Conservation (phyloP, 2,797 vertebrate genomes). For the Xenentodon cancila region DNA sequence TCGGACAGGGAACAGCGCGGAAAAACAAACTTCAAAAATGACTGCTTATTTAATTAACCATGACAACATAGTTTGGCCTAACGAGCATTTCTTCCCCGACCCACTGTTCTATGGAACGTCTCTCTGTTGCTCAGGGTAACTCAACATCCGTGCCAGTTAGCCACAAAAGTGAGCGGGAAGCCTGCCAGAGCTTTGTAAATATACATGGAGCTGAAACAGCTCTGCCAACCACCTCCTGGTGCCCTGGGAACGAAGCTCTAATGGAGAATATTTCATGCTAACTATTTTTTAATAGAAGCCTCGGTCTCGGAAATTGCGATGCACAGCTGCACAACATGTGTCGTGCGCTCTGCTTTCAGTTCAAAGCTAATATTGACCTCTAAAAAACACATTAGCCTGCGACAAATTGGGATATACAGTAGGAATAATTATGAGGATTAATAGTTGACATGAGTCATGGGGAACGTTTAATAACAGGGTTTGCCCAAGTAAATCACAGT, state of each 20-base stretch:
- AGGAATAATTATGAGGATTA: slow-evolving; percentile 4
- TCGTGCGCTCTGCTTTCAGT: slow-evolving; percentile 5
- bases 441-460: neutral
- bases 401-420: slow-evolving; percentile 24
- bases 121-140: slow-evolving; percentile 69
- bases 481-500: neutral
- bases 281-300: slow-evolving; percentile 58
- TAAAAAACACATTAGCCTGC: slow-evolving; percentile 17
- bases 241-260: slow-evolving; percentile 41
- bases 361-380: slow-evolving; percentile 9
- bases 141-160: slow-evolving; percentile 64
- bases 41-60: slow-evolving; percentile 70
- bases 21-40: slow-evolving; percentile 65
- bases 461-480: neutral
- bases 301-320: slow-evolving; percentile 37
- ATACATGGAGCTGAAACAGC: slow-evolving; percentile 55
- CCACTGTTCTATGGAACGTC: slow-evolving; percentile 54
- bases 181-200: slow-evolving; percentile 66
- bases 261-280: slow-evolving; percentile 57
- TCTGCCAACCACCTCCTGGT: slow-evolving; percentile 54
- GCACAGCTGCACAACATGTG: slow-evolving; percentile 61
- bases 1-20: slow-evolving; percentile 32
- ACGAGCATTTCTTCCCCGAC: slow-evolving; percentile 56
- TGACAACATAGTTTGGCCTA: slow-evolving; percentile 62
- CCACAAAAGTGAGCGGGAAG: slow-evolving; percentile 57